A percentile compares a stretch with the other conserved stretches of the same genome.
These are phyloP conservation scores for Cantharis nigra DNA, from an alignment of 2,888 invertebrate species.

Conservation along the genomic window DNA sequence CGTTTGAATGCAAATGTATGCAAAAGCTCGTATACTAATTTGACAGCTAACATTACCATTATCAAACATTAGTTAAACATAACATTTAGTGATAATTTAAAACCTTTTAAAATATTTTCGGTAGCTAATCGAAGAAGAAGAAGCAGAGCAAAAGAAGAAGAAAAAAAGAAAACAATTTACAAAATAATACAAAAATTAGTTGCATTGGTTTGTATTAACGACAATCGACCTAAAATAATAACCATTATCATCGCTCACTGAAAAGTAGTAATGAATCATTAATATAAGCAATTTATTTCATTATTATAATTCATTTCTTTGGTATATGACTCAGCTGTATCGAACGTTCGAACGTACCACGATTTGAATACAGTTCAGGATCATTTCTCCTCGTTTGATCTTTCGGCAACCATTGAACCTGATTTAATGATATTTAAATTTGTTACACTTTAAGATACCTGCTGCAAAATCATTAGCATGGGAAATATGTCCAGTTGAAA, in stretches of 20 bases:
- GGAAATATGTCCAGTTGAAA: constrained; percentile 44
- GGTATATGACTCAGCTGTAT: constrained; percentile 51
- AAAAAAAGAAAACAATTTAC: background rate
- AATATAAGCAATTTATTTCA: constrained; percentile 57
- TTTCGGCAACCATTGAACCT: background rate
- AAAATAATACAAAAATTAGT: background rate
- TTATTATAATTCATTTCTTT: constrained; percentile 55
- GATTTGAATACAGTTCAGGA: constrained; percentile 20
- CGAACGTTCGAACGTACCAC: constrained; percentile 18
- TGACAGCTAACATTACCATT: constrained; percentile 46
- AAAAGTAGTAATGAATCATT: constrained; percentile 56
- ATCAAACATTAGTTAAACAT: constrained; percentile 40
- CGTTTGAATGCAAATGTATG: constrained; percentile 49
- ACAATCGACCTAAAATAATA: constrained; percentile 49
- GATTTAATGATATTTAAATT: constrained; percentile 35
- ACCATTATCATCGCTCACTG: constrained; percentile 54
- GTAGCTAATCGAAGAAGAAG: background rate
- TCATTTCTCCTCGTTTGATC: constrained; percentile 19
- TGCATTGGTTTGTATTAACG: constrained; percentile 22
- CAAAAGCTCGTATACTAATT: constrained; percentile 49
- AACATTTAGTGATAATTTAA: constrained; percentile 38
- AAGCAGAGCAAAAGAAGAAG: background rate
- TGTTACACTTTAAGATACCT: constrained; percentile 41
- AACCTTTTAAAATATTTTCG: background rate
- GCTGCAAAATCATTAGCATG: constrained; percentile 52